These are phyloP conservation scores for Lamprologus callipterus DNA, from an alignment of 2,113 vertebrate species.

Conservation along the genomic window DNA sequence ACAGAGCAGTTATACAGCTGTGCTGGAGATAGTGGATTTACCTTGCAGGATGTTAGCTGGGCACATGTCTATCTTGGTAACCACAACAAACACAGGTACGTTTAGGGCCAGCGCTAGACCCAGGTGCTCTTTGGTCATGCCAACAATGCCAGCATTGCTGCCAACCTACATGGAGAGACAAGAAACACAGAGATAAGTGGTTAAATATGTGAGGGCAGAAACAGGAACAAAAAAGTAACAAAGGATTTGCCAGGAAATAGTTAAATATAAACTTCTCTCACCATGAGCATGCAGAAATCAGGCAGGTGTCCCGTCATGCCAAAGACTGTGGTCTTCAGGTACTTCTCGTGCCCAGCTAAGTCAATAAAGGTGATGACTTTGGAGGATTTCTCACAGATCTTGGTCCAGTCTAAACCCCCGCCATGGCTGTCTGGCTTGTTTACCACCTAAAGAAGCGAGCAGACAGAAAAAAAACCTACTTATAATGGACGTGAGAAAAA, in stretches of 20 bases:
- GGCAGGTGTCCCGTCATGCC: constrained; percentile 95
- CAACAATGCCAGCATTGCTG: constrained; percentile 93
- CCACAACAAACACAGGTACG: constrained; percentile 92
- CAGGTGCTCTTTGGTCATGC: constrained; percentile 96
- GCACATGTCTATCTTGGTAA: constrained; percentile 98
- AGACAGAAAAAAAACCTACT: background rate
- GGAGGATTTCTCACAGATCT: constrained; percentile 93
- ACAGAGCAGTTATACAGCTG: background rate
- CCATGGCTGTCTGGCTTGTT: constrained; percentile 93
- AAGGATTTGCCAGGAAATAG: background rate
- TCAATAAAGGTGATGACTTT: constrained; percentile 97
- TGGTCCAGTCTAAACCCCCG: constrained; percentile 91
- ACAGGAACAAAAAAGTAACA: background rate
- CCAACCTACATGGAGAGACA: constrained; percentile 75
- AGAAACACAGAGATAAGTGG: background rate
- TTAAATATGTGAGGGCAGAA: background rate
- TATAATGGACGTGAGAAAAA: background rate
- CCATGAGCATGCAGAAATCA: constrained; percentile 98
- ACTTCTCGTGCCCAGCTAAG: constrained; percentile 91
- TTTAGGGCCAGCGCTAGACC: constrained; percentile 90
- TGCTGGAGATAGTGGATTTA: constrained; percentile 32
- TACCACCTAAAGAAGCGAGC: constrained; percentile 72
- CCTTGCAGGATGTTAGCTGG: constrained; percentile 94
- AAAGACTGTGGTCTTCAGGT: constrained; percentile 95
- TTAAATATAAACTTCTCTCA: constrained; percentile 51